A percentile compares a stretch with the other conserved stretches of the same genome.
Evolutionary conservation across 2,113 vertebrate species (phyloP).

Genomic region (Saguinus midas): DNA sequence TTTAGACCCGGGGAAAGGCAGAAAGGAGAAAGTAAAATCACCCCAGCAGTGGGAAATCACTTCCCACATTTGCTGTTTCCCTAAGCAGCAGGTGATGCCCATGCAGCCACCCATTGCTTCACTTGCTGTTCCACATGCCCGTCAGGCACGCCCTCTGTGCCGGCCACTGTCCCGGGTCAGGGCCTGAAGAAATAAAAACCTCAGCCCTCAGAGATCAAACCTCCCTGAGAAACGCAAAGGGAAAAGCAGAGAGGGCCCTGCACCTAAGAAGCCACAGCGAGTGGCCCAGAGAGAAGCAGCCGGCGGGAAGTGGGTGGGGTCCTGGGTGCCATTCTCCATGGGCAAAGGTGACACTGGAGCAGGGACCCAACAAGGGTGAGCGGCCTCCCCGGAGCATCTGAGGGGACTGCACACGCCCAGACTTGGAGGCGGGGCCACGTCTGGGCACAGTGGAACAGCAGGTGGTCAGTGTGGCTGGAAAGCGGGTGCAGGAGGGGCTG

Average conservation of each 20-base stretch:
- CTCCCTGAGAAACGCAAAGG: fast-evolving
- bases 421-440: fast-evolving
- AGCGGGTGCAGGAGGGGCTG: too few species aligned
- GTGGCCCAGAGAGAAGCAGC: neutral
- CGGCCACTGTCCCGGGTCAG: too few species aligned
- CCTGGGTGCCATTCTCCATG: neutral
- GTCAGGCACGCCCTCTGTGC: too few species aligned
- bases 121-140: fast-evolving
- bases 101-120: neutral
- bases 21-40: neutral
- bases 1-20: neutral
- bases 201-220: too few species aligned
- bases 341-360: neutral
- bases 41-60: neutral
- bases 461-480: neutral
- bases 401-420: neutral
- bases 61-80: neutral
- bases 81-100: neutral
- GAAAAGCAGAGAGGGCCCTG: neutral
- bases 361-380: neutral
- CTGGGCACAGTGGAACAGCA: neutral
- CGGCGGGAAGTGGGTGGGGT: neutral
- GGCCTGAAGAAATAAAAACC: too few species aligned
- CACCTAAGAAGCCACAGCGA: neutral
- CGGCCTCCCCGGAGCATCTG: too few species aligned